These are phyloP conservation scores for Nematostella vectensis DNA, from an alignment of 92 coral and sea anemone species.

Conservation along the genomic window DNA sequence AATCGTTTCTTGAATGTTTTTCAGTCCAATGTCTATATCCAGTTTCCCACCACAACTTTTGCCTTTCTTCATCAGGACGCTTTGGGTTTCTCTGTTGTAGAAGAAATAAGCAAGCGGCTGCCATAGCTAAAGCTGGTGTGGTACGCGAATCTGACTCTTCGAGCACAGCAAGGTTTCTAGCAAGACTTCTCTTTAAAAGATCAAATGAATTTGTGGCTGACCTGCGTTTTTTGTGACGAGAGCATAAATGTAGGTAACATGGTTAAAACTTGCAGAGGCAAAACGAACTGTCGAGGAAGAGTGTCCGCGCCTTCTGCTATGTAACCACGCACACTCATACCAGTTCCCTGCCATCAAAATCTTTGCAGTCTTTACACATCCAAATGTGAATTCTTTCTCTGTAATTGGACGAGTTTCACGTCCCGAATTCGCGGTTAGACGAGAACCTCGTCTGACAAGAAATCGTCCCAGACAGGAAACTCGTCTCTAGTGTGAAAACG, in stretches of 20 bases:
- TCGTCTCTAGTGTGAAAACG: conserved; percentile 1
- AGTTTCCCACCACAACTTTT: conserved; percentile 23
- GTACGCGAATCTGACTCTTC: neutral
- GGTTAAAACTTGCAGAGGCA: too few species aligned
- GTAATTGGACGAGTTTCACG: neutral
- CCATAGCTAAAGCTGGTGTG: neutral
- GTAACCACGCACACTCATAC: neutral
- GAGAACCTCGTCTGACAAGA: neutral
- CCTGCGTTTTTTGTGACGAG: neutral
- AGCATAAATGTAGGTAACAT: too few species aligned
- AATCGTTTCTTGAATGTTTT: conserved; percentile 25
- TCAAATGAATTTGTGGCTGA: too few species aligned
- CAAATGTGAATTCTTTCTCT: neutral
- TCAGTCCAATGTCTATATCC: conserved; percentile 34
- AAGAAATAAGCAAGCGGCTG: neutral
- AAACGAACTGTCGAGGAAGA: too few species aligned
- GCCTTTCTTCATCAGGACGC: conserved; percentile 13
- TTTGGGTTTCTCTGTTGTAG: neutral
- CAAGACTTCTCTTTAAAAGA: too few species aligned
- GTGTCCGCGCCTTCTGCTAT: neutral
- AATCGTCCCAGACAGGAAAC: neutral
- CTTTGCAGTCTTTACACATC: neutral
- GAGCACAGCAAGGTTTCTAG: too few species aligned
- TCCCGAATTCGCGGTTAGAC: neutral
- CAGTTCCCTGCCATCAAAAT: neutral